Base-by-base conservation (phyloP, 2,888 invertebrate genomes). In the Leptinotarsa rubiginosa region DNA sequence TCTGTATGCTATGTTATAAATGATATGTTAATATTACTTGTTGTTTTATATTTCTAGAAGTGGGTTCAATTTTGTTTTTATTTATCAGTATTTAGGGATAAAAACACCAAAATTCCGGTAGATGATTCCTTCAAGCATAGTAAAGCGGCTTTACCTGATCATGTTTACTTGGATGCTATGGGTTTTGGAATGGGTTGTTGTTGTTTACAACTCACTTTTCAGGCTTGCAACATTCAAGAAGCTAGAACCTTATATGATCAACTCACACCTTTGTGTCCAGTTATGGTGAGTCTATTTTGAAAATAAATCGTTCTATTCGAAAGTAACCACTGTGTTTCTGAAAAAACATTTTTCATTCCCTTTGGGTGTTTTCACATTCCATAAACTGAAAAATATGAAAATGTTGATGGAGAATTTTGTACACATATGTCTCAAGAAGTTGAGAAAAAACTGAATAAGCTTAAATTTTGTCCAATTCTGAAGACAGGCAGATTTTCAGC, bases 141-240 rank as follows among this genome's bases (percentile, higher is more conserved):
- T 68, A 91, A 91, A 68, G 93, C 93, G 1, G 95, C 95, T 0
- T 90, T 92, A 83, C 95, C 95, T 0, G 96, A 98, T 89, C 96
- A 97, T 84, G 95, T 99, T 78, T 97, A 99, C 85, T 94, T 99
- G 94, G 99, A 99, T 88, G 97, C 97, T 1, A 99, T 99, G 99
- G 99, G 98, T 31, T 99, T 99, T 87, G 99, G 98, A 72, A 99
- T 99, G 99, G 99, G 99, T 47, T 98, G 98, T 87, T 97, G 97
- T 84, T 99, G 98, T 86, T 90, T 99, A 54, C 99, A 99, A 88
- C 91, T 97, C 72, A 97, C 97, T 67, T 99, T 99, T 90, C 95
- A 97, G 89, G 98, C 99, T 1, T 97, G 97, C 87, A 98, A 98
- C 87, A 97, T 99, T 79, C 92, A 92, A 64, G 99, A 99, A 89